A percentile compares a stretch with the other conserved stretches of the same genome.
These are phyloP conservation scores for Eurystomus glaucurus DNA, from an alignment of 2,797 vertebrate genomes.

Conservation along the genomic window DNA sequence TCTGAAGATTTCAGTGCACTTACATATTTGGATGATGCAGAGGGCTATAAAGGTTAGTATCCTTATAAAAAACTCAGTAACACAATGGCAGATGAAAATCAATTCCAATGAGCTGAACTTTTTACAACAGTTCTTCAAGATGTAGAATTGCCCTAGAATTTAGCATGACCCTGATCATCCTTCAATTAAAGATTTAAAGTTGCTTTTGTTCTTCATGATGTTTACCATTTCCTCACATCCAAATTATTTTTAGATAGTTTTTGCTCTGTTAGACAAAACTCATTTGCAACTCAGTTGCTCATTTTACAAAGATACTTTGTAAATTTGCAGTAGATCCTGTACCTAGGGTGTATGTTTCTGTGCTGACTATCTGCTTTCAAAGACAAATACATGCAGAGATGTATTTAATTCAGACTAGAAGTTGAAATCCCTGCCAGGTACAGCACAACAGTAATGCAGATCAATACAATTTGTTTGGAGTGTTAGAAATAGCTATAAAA, in stretches of 20 bases:
- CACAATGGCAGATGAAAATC: not conserved
- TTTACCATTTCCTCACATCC: not conserved
- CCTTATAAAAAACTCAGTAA: not conserved
- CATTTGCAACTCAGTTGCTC: accelerated
- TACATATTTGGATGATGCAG: not conserved
- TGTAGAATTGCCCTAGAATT: not conserved
- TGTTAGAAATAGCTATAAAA: not conserved
- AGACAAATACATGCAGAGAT: not conserved
- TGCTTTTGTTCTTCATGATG: not conserved
- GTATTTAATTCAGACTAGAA: not conserved
- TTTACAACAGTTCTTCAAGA: not conserved
- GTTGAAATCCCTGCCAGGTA: not conserved
- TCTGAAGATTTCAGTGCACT: not conserved
- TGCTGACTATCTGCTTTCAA: not conserved
- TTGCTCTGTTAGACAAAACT: too few relatives aligned
- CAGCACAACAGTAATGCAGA: not conserved
- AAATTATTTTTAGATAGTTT: too few relatives aligned
- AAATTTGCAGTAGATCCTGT: not conserved
- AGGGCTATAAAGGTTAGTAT: not conserved
- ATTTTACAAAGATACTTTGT: not conserved
- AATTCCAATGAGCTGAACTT: not conserved
- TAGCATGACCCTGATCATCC: accelerated
- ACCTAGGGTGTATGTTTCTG: not conserved
- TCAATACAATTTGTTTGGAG: not conserved
- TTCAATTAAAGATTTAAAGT: not conserved